phyloP scores from a whole-genome alignment of 2,113 vertebrate species.

The Cavia porcellus region DNA sequence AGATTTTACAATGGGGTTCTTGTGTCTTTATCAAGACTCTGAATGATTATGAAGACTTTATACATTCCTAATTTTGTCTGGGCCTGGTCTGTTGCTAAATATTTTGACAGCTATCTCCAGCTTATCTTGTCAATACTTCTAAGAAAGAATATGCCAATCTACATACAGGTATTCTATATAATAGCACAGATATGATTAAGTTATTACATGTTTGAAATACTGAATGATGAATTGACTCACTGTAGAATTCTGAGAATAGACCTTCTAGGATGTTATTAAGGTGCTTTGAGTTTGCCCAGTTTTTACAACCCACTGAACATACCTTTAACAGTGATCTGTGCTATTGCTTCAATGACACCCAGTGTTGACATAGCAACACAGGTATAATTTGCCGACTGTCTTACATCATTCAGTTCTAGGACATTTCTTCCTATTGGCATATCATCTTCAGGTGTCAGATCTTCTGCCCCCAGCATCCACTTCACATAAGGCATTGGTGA shows the following conservation, averaged over 20 bases:
- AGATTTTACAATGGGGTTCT: background rate
- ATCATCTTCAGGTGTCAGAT: slow-evolving; percentile 98
- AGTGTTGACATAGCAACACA: slow-evolving; percentile 99
- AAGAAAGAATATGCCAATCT: background rate
- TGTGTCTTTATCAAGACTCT: background rate
- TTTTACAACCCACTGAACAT: slow-evolving; percentile 37
- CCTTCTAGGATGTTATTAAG: background rate
- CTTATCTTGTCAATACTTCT: background rate
- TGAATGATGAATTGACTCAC: background rate
- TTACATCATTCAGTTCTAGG: slow-evolving; percentile 97
- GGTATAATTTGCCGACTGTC: slow-evolving; percentile 99
- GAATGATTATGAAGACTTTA: background rate
- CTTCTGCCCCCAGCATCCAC: slow-evolving; percentile 99
- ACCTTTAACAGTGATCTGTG: slow-evolving; percentile 99
- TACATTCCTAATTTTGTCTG: background rate
- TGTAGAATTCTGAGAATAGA: background rate
- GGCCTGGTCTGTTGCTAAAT: background rate
- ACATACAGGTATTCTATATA: background rate
- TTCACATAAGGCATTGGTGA: slow-evolving; percentile 99
- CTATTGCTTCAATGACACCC: slow-evolving; percentile 98
- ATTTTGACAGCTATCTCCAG: background rate
- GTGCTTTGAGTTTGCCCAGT: background rate
- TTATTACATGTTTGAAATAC: background rate
- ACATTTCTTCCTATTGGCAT: slow-evolving; percentile 99
- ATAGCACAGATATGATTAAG: background rate